phyloP scores from a whole-genome alignment of 2,888 invertebrate genomes.

The Pyrrhosoma nymphula region DNA sequence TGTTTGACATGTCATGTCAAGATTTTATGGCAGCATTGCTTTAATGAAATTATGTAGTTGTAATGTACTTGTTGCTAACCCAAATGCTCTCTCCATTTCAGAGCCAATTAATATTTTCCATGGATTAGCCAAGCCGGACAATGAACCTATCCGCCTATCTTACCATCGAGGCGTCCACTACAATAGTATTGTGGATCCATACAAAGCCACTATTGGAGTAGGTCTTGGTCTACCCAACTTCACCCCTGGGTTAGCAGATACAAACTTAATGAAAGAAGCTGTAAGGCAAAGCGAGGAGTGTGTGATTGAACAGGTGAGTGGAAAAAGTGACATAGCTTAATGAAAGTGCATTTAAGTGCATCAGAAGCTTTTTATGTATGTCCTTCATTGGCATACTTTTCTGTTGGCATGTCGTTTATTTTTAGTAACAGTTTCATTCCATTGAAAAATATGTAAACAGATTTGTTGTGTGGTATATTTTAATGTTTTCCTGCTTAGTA shows the following conservation, averaged over 20 bases:
- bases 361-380: no score
- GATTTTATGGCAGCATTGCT: no score
- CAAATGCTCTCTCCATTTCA: slow-evolving; percentile 75
- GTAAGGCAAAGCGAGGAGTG: slow-evolving; percentile 88
- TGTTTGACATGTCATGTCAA: no score
- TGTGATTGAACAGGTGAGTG: slow-evolving; percentile 86
- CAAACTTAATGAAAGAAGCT: slow-evolving; percentile 86
- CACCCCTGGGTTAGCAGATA: slow-evolving; percentile 87
- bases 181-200: slow-evolving; percentile 92
- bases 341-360: no score
- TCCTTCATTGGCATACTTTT: no score
- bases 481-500: no score
- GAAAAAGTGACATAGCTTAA: neutral
- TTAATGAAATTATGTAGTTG: no score
- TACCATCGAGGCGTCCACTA: slow-evolving; percentile 94
- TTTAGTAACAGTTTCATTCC: no score
- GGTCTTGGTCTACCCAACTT: slow-evolving; percentile 91
- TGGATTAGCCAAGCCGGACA: slow-evolving; percentile 86
- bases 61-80: neutral
- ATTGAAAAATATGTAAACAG: no score
- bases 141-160: slow-evolving; percentile 89
- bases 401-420: no score
- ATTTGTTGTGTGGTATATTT: no score
- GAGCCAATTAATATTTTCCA: slow-evolving; percentile 94
- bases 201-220: slow-evolving; percentile 89